These are phyloP conservation scores for Alosa sapidissima DNA, from an alignment of 2,797 vertebrate species.

Conservation along the genomic window DNA sequence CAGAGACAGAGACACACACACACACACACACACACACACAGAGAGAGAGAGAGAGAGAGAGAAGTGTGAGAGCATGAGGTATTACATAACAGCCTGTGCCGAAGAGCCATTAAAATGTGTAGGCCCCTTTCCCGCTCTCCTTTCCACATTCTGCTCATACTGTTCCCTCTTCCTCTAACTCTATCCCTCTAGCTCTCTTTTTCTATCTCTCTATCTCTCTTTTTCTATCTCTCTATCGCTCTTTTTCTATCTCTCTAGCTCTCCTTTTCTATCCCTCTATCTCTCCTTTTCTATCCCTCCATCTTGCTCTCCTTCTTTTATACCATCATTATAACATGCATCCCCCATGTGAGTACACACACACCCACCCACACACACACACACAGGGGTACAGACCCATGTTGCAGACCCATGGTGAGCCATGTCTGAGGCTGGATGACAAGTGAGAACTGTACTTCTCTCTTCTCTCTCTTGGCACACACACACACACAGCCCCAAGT, in stretches of 20 bases:
- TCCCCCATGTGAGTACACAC: no score
- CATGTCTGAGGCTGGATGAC: no score
- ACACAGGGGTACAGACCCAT: no score
- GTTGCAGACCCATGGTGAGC: no score
- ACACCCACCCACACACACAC: no score
- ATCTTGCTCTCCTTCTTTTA: no score
- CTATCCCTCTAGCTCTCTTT: background rate
- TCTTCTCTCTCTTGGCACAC: background rate
- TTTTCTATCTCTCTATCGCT: background rate
- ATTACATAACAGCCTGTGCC: conserved; percentile 25
- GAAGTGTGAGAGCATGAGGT: background rate
- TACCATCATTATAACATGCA: no score
- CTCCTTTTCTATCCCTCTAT: no score
- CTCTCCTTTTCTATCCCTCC: no score
- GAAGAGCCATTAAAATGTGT: background rate
- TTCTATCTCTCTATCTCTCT: background rate
- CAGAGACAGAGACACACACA: background rate
- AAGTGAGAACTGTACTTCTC: no score
- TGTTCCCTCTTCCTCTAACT: background rate
- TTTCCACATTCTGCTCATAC: background rate
- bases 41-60: background rate
- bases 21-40: background rate
- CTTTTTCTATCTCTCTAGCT: no score
- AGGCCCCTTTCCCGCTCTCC: background rate
- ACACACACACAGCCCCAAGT: background rate